Evolutionary conservation across 2,888 invertebrate species (phyloP).

Genomic region (Thymelicus acteon): DNA sequence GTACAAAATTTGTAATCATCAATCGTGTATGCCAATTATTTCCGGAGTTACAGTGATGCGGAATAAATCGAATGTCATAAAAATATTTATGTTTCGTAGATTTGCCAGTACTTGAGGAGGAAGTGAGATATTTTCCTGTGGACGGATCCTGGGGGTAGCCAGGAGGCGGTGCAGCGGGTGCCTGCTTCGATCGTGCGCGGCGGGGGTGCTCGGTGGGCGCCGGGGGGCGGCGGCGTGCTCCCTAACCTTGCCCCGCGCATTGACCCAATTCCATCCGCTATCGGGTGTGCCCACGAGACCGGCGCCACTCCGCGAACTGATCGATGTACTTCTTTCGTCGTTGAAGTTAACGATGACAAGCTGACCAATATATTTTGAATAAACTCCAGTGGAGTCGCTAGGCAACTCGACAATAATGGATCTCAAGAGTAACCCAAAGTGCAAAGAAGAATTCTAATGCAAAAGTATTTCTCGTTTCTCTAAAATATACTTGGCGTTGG

Average conservation of each 20-base stretch:
- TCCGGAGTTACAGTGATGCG: background rate
- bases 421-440: too few relatives aligned
- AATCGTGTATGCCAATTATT: background rate
- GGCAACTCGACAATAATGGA: too few relatives aligned
- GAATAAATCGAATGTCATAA: background rate
- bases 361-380: too few relatives aligned
- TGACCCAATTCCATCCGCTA: slow-evolving; percentile 46
- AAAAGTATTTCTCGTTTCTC: too few relatives aligned
- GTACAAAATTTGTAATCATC: background rate
- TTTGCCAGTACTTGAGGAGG: background rate
- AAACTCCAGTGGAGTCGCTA: too few relatives aligned
- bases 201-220: slow-evolving; percentile 1
- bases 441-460: too few relatives aligned
- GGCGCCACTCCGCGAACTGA: background rate
- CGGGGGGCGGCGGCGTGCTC: slow-evolving; percentile 38
- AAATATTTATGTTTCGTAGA: background rate
- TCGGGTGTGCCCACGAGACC: slow-evolving; percentile 2
- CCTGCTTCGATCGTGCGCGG: slow-evolving; percentile 21
- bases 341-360: too few relatives aligned
- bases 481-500: too few relatives aligned
- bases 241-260: slow-evolving; percentile 50
- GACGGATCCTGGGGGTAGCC: background rate
- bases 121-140: background rate
- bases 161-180: slow-evolving; percentile 12
- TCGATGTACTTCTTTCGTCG: too few relatives aligned